Conservation (phyloP, 2,888 invertebrate species). For the Caenorhabditis becei region DNA sequence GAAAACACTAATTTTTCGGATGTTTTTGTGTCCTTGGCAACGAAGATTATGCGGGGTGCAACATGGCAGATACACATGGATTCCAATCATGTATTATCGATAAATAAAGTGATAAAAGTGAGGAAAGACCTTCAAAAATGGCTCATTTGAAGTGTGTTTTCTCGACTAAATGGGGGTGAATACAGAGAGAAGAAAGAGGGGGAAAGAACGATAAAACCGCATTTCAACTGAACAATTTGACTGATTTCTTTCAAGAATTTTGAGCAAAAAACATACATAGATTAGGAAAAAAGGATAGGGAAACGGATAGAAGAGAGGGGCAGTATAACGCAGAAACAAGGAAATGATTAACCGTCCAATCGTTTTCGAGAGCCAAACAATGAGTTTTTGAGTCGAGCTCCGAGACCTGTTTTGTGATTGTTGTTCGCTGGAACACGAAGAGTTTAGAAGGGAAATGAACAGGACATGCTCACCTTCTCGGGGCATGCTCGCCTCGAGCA, state of each 20-base stretch:
- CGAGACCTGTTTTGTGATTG: constrained; percentile 73
- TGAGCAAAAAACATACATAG: constrained; percentile 36
- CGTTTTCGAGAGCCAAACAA: constrained; percentile 80
- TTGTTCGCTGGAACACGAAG: constrained; percentile 54
- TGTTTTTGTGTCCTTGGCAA: too few species aligned
- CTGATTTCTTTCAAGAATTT: too few species aligned
- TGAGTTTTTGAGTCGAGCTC: constrained; percentile 79
- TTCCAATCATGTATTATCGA: constrained; percentile 13
- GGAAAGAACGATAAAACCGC: constrained; percentile 43
- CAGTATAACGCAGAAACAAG: neutral
- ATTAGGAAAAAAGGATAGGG: neutral
- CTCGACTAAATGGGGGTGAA: constrained; percentile 9
- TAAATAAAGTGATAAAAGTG: constrained; percentile 38
- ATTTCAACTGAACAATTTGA: constrained; percentile 41
- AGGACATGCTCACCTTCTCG: constrained; percentile 52
- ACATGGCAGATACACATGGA: too few species aligned
- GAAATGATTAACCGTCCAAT: constrained; percentile 54
- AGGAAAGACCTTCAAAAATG: constrained; percentile 50
- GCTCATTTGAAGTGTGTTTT: constrained; percentile 53
- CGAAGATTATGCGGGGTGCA: too few species aligned
- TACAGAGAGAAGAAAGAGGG: neutral
- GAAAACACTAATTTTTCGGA: too few species aligned
- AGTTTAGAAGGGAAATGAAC: neutral
- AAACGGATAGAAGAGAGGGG: neutral
- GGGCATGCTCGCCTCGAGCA: constrained; percentile 64